Evolutionary conservation across 2,888 invertebrate species (phyloP).

Genomic region (Cheilosia urbana): DNA sequence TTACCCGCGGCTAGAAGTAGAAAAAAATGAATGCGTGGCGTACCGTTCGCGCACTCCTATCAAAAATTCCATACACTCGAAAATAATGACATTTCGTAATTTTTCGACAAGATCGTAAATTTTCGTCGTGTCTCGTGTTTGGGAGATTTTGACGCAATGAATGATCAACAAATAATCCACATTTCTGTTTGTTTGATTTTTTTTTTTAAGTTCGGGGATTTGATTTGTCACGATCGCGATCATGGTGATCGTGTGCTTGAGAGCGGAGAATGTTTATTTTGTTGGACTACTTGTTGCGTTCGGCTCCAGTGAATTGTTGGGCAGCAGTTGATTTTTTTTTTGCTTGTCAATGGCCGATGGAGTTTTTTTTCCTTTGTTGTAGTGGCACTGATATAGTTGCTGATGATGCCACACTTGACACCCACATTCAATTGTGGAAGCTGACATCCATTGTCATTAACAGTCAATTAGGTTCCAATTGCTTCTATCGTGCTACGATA

Average conservation of each 20-base stretch:
- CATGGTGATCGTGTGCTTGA: slow-evolving; percentile 22
- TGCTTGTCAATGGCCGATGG: slow-evolving; percentile 11
- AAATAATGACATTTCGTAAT: slow-evolving; percentile 58
- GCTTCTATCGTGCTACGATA: slow-evolving; percentile 52
- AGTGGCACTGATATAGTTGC: slow-evolving; percentile 28
- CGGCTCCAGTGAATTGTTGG: slow-evolving; percentile 43
- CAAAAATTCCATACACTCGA: slow-evolving; percentile 46
- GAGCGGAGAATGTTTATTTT: slow-evolving; percentile 46
- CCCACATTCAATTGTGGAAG: slow-evolving; percentile 50
- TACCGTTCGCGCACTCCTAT: slow-evolving; percentile 45
- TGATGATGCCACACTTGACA: slow-evolving; percentile 57
- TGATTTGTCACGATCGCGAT: slow-evolving; percentile 67
- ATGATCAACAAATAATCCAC: slow-evolving; percentile 51
- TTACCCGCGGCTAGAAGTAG: slow-evolving; percentile 16
- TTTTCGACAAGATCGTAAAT: slow-evolving; percentile 71
- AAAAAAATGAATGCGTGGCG: slow-evolving; percentile 46
- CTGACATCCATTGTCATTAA: slow-evolving; percentile 50
- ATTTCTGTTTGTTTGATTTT: slow-evolving; percentile 4
- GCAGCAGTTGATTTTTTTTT: slow-evolving; percentile 4
- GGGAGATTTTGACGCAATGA: slow-evolving; percentile 44
- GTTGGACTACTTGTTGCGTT: slow-evolving; percentile 58
- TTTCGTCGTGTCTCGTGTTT: slow-evolving; percentile 40
- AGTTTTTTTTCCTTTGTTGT: slow-evolving; percentile 41
- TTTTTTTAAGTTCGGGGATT: not conserved
- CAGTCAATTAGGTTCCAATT: slow-evolving; percentile 70